Evolutionary conservation across 1,140 invertebrate genomes (phyloP).

Genomic region (Cryptotermes secundus): DNA sequence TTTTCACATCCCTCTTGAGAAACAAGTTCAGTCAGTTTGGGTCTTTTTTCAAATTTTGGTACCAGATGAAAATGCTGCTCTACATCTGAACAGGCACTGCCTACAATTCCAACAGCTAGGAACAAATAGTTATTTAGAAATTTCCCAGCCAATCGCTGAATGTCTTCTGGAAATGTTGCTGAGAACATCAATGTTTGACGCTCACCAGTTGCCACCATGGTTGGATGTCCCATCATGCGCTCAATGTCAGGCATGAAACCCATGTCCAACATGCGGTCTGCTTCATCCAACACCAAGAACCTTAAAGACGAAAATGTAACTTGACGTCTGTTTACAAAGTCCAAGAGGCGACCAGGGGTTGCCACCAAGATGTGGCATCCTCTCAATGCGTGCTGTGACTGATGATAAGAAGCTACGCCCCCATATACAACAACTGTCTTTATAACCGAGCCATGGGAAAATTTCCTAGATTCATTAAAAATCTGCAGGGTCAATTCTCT

Average conservation of each 20-base stretch:
- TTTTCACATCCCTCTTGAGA: slow-evolving; percentile 57
- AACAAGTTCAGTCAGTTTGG: slow-evolving; percentile 70
- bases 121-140: slow-evolving; percentile 83
- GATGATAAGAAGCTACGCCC: slow-evolving; percentile 75
- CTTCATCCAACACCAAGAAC: slow-evolving; percentile 91
- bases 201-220: slow-evolving; percentile 67
- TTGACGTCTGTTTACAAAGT: slow-evolving; percentile 75
- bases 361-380: slow-evolving; percentile 92
- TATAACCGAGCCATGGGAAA: slow-evolving; percentile 71
- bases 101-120: slow-evolving; percentile 83
- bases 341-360: slow-evolving; percentile 87
- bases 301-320: slow-evolving; percentile 71
- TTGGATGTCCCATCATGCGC: slow-evolving; percentile 69
- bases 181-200: slow-evolving; percentile 90
- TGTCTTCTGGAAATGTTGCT: slow-evolving; percentile 84
- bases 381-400: slow-evolving; percentile 61
- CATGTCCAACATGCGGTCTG: slow-evolving; percentile 94
- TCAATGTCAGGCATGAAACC: slow-evolving; percentile 80
- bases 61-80: slow-evolving; percentile 80
- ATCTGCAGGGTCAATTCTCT: slow-evolving; percentile 91
- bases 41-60: slow-evolving; percentile 68
- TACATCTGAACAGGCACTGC: slow-evolving; percentile 88
- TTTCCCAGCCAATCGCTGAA: slow-evolving; percentile 73
- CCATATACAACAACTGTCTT: slow-evolving; percentile 79
- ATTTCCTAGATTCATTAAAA: slow-evolving; percentile 81